Evolutionary conservation across 1,140 invertebrate species (phyloP).

Genomic region (Littorina saxatilis): DNA sequence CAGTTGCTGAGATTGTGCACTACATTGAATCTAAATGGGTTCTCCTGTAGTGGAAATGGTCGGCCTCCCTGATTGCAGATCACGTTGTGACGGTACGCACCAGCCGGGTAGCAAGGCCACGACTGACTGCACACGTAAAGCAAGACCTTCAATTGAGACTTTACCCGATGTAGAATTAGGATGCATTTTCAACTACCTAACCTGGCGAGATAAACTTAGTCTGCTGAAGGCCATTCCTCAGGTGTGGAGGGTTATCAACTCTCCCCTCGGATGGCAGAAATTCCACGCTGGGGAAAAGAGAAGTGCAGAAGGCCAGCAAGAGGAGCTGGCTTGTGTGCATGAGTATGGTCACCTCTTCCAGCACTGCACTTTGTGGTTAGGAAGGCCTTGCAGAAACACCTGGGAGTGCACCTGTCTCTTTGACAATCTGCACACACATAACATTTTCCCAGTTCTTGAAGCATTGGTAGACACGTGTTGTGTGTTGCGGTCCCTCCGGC

Average conservation of each 20-base stretch:
- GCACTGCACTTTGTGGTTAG: conserved; percentile 32
- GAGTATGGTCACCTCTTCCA: conserved; percentile 30
- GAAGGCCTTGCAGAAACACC: conserved; percentile 6
- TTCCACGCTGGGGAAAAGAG: neutral
- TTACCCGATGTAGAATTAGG: conserved; percentile 19
- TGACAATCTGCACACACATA: neutral
- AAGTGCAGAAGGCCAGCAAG: neutral
- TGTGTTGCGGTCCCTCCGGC: conserved; percentile 17
- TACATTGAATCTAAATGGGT: neutral
- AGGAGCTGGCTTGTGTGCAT: conserved; percentile 17
- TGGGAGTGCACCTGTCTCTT: conserved; percentile 33
- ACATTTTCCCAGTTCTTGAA: conserved; percentile 21
- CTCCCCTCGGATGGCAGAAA: conserved; percentile 18
- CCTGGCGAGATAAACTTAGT: conserved; percentile 26
- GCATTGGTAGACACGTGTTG: conserved; percentile 7
- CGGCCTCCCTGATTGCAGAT: neutral
- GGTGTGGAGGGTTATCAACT: neutral
- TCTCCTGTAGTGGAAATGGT: neutral
- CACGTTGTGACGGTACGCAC: neutral
- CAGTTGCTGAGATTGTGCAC: neutral
- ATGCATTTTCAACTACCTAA: conserved; percentile 20
- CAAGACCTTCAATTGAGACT: neutral
- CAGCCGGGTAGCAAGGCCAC: too few relatives aligned
- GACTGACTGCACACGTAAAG: neutral
- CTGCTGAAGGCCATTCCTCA: conserved; percentile 7